Evolutionary conservation across 1,140 invertebrate species (phyloP), one percentile per base, ranked within the genome.

Genomic region (Sminthurinus signatus): DNA sequence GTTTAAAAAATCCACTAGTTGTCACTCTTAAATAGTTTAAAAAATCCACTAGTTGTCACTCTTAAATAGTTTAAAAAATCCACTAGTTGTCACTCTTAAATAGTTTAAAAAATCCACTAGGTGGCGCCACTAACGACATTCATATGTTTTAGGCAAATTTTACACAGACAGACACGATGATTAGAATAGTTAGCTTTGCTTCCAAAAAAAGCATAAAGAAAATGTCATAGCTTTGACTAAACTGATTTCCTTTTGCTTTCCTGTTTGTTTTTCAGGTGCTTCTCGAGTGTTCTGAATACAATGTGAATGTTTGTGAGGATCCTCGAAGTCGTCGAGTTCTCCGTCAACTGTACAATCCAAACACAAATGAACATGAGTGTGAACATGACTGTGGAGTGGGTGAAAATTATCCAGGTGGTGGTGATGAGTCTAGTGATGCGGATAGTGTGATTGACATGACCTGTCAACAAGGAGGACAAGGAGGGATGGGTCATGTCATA

Each of bases 341-440:
- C 8, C 46, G 61, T 5, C 68, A 70, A 62, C 60, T 70, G 0
- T 52, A 60, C 36, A 28, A 25, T 39, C 44, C 52, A 1, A 5
- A 36, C 5, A 5, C 5, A 36, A 15, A 36, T 15, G 15, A 8
- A 15, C 5, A 8, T 36, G 15, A 8, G 32, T 8, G 5, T 8
- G 5, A 36, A 15, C 5, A 36, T 8, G 32, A 8, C 15, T 5
- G 32, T 5, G 39, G 25, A 2, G 50, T 2, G 15, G 50, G n/a
- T 60, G 42, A 31, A 10, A 31, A 12, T 1, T 42, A 61, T 42
- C 39, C 23, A 3, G 42, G 43, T 10, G 57, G 21, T 3, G 65
- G 60, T 5, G 76, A 77, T 4, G 76, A 77, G 44, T 72, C 70
- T 10, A 76, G 77, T 59, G 77, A 79, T 39, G 74, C 68, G 46